Percentiles rank a stretch among this genome's conserved stretches.
phyloP scores from a whole-genome alignment of 2,888 invertebrate species.

The Anoplius nigerrimus region DNA sequence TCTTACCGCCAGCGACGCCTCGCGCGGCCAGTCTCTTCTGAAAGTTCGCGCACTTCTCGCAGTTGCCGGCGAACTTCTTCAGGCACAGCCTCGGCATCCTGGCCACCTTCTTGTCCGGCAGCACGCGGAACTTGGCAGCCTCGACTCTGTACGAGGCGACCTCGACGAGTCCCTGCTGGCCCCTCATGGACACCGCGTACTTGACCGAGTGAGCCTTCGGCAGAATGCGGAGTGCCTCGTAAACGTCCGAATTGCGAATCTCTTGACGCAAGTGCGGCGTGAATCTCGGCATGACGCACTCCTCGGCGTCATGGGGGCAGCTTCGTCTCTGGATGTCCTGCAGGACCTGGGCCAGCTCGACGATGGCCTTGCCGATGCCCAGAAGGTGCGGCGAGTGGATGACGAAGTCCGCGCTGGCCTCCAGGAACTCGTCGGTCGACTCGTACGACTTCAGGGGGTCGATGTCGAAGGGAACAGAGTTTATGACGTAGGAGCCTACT shows the following conservation, averaged over 20 bases:
- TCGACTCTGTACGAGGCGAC: slow-evolving; percentile 58
- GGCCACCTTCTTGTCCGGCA: slow-evolving; percentile 48
- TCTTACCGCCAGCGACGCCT: slow-evolving; percentile 32
- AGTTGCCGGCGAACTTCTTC: slow-evolving; percentile 52
- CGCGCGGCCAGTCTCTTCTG: slow-evolving; percentile 28
- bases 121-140: slow-evolving; percentile 45
- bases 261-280: slow-evolving; percentile 44
- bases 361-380: slow-evolving; percentile 65
- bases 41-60: slow-evolving; percentile 66
- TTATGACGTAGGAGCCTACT: slow-evolving; percentile 65
- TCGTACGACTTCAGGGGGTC: slow-evolving; percentile 49
- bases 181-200: slow-evolving; percentile 55
- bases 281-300: slow-evolving; percentile 59
- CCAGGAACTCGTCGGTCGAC: slow-evolving; percentile 50
- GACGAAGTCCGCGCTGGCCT: slow-evolving; percentile 47
- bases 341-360: slow-evolving; percentile 58
- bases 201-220: slow-evolving; percentile 59
- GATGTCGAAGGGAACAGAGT: slow-evolving; percentile 54
- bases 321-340: slow-evolving; percentile 52
- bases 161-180: slow-evolving; percentile 49
- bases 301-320: slow-evolving; percentile 45
- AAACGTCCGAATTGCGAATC: slow-evolving; percentile 60
- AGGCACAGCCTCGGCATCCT: slow-evolving; percentile 60
- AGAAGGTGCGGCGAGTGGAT: slow-evolving; percentile 66
- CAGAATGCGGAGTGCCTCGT: slow-evolving; percentile 62